phyloP scores from a whole-genome alignment of 2,113 vertebrate genomes.

The Cyprinodon brontotheroides region DNA sequence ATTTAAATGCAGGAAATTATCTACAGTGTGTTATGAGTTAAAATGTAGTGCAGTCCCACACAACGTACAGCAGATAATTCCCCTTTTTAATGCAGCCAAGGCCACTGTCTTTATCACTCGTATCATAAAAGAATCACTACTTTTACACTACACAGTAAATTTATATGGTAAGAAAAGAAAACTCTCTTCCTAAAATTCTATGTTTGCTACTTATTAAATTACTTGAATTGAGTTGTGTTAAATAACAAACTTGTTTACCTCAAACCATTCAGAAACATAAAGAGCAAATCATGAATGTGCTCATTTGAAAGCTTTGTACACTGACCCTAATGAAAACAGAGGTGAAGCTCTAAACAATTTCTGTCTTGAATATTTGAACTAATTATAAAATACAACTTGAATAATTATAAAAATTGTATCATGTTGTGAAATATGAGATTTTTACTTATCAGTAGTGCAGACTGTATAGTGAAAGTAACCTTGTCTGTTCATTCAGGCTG shows the following conservation, averaged over 20 bases:
- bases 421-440: not conserved
- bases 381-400: not conserved
- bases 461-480: constrained; percentile 49
- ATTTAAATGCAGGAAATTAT: too few relatives aligned
- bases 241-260: not conserved
- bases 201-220: not conserved
- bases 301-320: not conserved
- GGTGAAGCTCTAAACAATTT: not conserved
- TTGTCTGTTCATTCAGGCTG: constrained; percentile 41
- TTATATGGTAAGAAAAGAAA: too few relatives aligned
- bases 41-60: too few relatives aligned
- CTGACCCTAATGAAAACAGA: not conserved
- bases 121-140: not conserved
- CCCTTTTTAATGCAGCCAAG: not conserved
- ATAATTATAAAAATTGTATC: not conserved
- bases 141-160: too few relatives aligned
- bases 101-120: not conserved
- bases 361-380: constrained; percentile 16
- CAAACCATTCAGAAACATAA: not conserved
- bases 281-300: not conserved
- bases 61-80: not conserved
- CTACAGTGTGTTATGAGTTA: too few relatives aligned
- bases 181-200: not conserved
- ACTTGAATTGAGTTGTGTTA: not conserved
- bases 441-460: constrained; percentile 1